Percentiles rank a stretch among this genome's conserved stretches.
Evolutionary conservation across 2,797 vertebrate genomes (phyloP).

Genomic region (Phataginus tricuspis): DNA sequence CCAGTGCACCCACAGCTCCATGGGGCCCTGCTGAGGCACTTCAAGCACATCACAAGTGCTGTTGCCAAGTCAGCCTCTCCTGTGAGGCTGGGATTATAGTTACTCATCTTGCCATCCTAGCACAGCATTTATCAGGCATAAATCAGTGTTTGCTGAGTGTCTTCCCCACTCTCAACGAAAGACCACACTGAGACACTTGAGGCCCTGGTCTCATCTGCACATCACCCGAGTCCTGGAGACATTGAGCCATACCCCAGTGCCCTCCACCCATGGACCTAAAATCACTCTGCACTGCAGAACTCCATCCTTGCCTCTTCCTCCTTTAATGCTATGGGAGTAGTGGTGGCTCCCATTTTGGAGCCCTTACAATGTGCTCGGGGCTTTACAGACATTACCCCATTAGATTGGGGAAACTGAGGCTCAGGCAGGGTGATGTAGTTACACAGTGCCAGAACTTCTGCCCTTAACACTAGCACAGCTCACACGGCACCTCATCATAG

Average conservation of each 20-base stretch:
- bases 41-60: neutral
- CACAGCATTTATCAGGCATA: neutral
- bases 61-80: neutral
- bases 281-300: neutral
- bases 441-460: neutral
- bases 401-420: constrained; percentile 9
- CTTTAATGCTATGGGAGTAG: neutral
- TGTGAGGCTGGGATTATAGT: neutral
- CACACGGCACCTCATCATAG: neutral
- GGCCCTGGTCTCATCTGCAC: neutral
- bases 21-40: neutral
- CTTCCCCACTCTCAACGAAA: neutral
- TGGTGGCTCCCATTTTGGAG: neutral
- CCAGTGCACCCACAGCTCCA: neutral
- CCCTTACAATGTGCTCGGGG: neutral
- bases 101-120: constrained; percentile 22
- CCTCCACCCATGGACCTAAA: neutral
- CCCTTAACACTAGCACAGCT: neutral
- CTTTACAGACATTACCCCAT: neutral
- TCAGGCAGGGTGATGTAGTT: neutral
- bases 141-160: neutral
- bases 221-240: neutral
- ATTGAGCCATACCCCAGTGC: neutral
- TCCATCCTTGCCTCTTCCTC: neutral
- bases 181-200: neutral